Evolutionary conservation across 2,888 invertebrate species (phyloP).

Genomic region (Agrochola circellaris): DNA sequence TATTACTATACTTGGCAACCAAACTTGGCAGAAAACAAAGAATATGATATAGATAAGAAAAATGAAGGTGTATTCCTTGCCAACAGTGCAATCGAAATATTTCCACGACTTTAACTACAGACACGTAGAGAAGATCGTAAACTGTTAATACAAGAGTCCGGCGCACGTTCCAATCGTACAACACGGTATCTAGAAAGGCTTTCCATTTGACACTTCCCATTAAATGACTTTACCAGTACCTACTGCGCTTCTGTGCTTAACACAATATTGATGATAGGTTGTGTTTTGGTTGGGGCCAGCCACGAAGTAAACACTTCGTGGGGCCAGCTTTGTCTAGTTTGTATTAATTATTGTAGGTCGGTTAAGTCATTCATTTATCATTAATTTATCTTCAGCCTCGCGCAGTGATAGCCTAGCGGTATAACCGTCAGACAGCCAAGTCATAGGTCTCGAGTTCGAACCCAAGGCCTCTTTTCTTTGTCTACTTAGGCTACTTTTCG

Average conservation of each 20-base stretch:
- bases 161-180: conserved; percentile 69
- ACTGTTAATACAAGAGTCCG: conserved; percentile 74
- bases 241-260: neutral
- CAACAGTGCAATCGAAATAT: conserved; percentile 54
- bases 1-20: conserved; percentile 37
- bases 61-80: conserved; percentile 28
- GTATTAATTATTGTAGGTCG: neutral
- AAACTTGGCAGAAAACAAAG: conserved; percentile 34
- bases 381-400: neutral
- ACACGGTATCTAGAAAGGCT: conserved; percentile 73
- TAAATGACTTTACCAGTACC: conserved; percentile 16
- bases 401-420: too few relatives aligned
- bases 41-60: conserved; percentile 33
- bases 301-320: too few relatives aligned
- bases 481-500: too few relatives aligned
- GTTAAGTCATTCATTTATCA: neutral
- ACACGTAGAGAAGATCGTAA: conserved; percentile 73
- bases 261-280: neutral
- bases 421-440: too few relatives aligned
- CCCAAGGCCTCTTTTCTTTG: too few relatives aligned
- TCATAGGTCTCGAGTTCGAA: too few relatives aligned
- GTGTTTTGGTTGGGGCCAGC: neutral
- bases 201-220: conserved; percentile 56
- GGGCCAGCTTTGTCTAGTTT: neutral
- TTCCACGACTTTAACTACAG: conserved; percentile 61